Evolutionary conservation across 2,888 invertebrate genomes (phyloP).

Genomic region (Ametastegia equiseti): DNA sequence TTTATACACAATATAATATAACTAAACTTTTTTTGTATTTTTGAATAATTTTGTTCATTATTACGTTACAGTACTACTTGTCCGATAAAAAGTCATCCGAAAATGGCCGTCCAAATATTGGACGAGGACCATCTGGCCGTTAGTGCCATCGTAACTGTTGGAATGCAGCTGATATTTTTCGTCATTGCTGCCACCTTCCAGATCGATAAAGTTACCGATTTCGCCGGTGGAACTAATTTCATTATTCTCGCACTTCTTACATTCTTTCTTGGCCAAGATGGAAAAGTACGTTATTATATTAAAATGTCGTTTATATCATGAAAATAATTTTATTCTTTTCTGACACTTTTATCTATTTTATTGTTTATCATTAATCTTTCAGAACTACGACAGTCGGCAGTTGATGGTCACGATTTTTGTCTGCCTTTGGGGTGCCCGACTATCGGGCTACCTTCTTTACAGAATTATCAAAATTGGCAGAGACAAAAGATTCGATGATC

Average conservation of each 20-base stretch:
- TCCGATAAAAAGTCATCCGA: neutral
- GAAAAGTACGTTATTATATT: slow-evolving; percentile 83
- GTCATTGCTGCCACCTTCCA: slow-evolving; percentile 90
- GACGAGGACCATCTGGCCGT: slow-evolving; percentile 92
- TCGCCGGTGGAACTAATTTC: slow-evolving; percentile 96
- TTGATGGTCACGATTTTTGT: slow-evolving; percentile 94
- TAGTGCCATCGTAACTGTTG: slow-evolving; percentile 90
- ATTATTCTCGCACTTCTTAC: slow-evolving; percentile 92
- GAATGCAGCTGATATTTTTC: slow-evolving; percentile 93
- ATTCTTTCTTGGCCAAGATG: slow-evolving; percentile 90
- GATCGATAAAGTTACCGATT: slow-evolving; percentile 94
- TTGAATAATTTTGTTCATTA: too few relatives aligned
- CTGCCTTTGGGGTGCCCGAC: slow-evolving; percentile 90
- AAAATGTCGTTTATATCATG: too few relatives aligned
- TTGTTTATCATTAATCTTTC: slow-evolving; percentile 47
- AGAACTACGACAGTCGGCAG: slow-evolving; percentile 92
- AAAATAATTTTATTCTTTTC: neutral
- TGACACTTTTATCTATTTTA: neutral
- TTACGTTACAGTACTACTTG: slow-evolving; percentile 37
- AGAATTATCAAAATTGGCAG: slow-evolving; percentile 93
- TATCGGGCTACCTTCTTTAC: slow-evolving; percentile 93
- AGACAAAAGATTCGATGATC: slow-evolving; percentile 94
- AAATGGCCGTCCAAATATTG: slow-evolving; percentile 85
- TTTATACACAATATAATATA: too few relatives aligned
- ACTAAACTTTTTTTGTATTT: too few relatives aligned